Conservation (phyloP, 2,113 vertebrate species). For the Meles meles region DNA sequence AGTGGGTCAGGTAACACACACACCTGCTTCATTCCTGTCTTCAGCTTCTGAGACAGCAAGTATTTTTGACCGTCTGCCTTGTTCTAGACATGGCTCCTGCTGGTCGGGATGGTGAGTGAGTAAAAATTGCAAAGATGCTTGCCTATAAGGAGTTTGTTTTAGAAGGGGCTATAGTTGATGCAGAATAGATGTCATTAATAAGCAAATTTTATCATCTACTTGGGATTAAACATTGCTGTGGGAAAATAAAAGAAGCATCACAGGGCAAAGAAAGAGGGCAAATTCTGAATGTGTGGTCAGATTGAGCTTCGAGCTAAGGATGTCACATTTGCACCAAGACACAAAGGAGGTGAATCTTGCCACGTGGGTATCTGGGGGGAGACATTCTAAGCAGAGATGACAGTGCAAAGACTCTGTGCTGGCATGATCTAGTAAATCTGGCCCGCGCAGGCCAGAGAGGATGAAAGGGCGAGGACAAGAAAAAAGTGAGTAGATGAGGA, state of each 20-base stretch:
- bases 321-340: not conserved
- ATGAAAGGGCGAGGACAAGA: not conserved
- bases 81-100: not conserved
- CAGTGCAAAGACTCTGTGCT: not conserved
- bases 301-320: not conserved
- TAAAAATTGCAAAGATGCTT: not conserved
- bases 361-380: fast-evolving
- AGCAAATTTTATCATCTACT: not conserved
- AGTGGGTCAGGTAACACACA: fast-evolving
- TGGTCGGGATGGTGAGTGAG: not conserved
- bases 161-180: not conserved
- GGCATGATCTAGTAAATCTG: not conserved
- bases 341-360: not conserved
- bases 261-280: not conserved
- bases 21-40: not conserved
- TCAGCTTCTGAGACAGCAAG: not conserved
- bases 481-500: not conserved
- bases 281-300: not conserved
- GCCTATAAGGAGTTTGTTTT: not conserved
- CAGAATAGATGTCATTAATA: not conserved
- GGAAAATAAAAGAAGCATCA: not conserved
- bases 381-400: not conserved
- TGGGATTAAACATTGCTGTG: not conserved
- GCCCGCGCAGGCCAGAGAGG: not conserved
- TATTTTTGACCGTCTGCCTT: not conserved